phyloP scores from a whole-genome alignment of 64 coral and sea anemone species.

The Montipora sp. region DNA sequence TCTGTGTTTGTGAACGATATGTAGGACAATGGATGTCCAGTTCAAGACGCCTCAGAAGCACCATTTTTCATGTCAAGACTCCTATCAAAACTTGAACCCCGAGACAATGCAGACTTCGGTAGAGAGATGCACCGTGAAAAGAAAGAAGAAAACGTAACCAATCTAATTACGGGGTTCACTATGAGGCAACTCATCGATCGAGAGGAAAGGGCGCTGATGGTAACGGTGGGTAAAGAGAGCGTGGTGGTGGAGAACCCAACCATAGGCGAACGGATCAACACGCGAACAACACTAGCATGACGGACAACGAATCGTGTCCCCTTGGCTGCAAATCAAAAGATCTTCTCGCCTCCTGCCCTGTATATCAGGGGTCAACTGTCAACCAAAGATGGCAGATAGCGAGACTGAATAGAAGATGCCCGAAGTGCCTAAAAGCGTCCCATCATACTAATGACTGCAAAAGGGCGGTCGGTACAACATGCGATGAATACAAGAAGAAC shows the following conservation, averaged over 20 bases:
- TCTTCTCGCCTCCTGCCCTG: constrained; percentile 38
- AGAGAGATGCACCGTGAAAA: not conserved
- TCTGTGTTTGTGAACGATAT: constrained; percentile 37
- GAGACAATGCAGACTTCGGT: constrained; percentile 39
- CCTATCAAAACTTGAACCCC: not conserved
- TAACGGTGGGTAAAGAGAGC: too few relatives aligned
- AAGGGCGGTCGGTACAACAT: constrained; percentile 5
- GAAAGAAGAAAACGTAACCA: constrained; percentile 57
- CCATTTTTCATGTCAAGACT: constrained; percentile 58
- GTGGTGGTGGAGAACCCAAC: not conserved
- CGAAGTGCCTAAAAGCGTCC: constrained; percentile 49
- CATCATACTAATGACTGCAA: constrained; percentile 64
- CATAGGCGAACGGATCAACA: not conserved
- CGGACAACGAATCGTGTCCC: not conserved
- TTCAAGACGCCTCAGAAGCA: constrained; percentile 5
- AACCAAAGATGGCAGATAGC: constrained; percentile 47
- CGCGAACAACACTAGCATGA: not conserved
- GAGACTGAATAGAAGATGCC: constrained; percentile 30
- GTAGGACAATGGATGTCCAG: constrained; percentile 42
- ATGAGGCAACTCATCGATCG: constrained; percentile 40
- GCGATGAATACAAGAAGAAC: too few relatives aligned
- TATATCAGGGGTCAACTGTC: constrained; percentile 54
- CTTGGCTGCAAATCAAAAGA: constrained; percentile 21
- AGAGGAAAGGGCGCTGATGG: constrained; percentile 22
- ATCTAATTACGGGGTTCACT: constrained; percentile 43